phyloP scores from a whole-genome alignment of 1,140 invertebrate species.

The Anoplolepis gracilipes region DNA sequence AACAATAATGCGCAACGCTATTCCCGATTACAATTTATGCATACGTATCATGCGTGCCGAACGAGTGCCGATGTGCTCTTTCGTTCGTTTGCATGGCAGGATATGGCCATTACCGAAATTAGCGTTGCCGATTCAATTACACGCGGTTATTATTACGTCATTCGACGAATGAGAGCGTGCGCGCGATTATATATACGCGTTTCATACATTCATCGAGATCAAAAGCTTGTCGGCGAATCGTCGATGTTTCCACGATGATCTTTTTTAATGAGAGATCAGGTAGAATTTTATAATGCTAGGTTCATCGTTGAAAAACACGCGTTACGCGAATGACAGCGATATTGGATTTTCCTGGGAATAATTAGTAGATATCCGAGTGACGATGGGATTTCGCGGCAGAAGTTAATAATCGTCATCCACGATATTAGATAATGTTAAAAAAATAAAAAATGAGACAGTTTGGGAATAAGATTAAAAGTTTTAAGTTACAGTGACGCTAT shows the following conservation, averaged over 20 bases:
- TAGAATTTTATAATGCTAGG: conserved; percentile 23
- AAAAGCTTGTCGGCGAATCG: conserved; percentile 28
- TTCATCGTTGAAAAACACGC: not conserved
- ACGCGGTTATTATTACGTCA: conserved; percentile 56
- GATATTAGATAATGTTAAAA: not conserved
- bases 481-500: not conserved
- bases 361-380: not conserved
- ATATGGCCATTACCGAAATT: conserved; percentile 67
- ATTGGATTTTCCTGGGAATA: conserved; percentile 9
- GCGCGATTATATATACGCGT: not conserved
- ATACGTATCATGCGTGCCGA: not conserved
- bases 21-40: conserved; percentile 7
- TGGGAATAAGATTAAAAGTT: no score
- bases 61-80: conserved; percentile 26
- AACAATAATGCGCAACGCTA: not conserved
- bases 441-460: not conserved
- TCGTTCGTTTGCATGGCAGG: conserved; percentile 26
- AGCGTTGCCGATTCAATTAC: conserved; percentile 59
- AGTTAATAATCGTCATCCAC: not conserved
- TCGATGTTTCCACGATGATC: not conserved
- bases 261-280: conserved; percentile 48
- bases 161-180: not conserved
- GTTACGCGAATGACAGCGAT: conserved; percentile 10
- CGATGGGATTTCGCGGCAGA: not conserved
- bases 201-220: conserved; percentile 33